Percentiles rank a stretch among this genome's conserved stretches.
Conservation (phyloP, 2,113 vertebrate species). For the Erythrocercus mccallii region DNA sequence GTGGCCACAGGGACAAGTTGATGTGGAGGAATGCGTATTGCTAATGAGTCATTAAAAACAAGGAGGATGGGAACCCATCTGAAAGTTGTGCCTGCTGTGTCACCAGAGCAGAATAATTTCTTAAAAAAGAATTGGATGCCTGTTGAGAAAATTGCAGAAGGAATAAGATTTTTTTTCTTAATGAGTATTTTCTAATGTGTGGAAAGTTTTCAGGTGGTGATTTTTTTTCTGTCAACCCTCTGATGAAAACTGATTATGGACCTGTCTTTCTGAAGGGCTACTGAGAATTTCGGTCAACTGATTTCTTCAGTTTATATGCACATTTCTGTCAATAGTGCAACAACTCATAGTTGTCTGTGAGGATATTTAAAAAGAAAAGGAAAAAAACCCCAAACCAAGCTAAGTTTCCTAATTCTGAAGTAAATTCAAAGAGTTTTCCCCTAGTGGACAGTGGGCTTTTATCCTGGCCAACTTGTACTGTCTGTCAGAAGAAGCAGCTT, state of each 20-base stretch:
- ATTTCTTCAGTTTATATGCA: not conserved
- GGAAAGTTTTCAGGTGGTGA: not conserved
- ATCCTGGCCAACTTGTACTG: not conserved
- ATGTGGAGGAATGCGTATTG: not conserved
- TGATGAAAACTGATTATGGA: not conserved
- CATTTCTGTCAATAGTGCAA: not conserved
- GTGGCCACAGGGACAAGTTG: not conserved
- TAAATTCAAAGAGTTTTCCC: not conserved
- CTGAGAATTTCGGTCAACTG: not conserved
- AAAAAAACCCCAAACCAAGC: rapidly evolving
- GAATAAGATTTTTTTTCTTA: not conserved
- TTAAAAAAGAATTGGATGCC: not conserved
- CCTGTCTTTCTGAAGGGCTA: not conserved
- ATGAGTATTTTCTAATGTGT: not conserved
- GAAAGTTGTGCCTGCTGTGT: constrained; percentile 9
- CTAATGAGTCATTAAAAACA: constrained; percentile 16
- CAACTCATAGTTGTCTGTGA: not conserved
- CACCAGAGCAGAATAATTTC: not conserved
- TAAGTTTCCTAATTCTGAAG: not conserved
- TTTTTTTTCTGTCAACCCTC: not conserved
- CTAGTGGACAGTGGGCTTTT: not conserved
- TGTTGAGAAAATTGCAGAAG: not conserved
- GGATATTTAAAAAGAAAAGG: not conserved
- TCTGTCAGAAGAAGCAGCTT: not conserved
- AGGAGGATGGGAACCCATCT: not conserved